These are phyloP conservation scores for Drosophila mauritiana DNA, from an alignment of 1,140 invertebrate species.

Conservation along the genomic window DNA sequence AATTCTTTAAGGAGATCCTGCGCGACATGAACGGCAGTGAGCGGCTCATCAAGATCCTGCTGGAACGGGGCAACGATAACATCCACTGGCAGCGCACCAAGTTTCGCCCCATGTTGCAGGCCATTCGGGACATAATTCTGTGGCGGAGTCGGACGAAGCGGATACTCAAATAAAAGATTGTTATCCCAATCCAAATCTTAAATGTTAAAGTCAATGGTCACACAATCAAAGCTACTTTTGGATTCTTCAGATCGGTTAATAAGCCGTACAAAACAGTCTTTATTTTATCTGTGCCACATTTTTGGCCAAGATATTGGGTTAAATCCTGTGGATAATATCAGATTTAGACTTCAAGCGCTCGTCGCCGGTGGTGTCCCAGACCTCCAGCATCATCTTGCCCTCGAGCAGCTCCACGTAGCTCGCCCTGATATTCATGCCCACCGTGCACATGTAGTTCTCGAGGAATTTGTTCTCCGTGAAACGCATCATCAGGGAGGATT, in stretches of 20 bases:
- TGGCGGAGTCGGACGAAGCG: neutral
- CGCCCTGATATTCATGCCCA: slow-evolving; percentile 37
- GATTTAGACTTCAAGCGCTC: slow-evolving; percentile 32
- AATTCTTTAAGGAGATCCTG: neutral
- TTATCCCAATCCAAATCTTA: neutral
- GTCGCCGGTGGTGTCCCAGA: slow-evolving; percentile 56
- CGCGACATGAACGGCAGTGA: neutral
- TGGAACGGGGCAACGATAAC: slow-evolving; percentile 3
- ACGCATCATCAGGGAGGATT: slow-evolving; percentile 37
- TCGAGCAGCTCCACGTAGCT: neutral
- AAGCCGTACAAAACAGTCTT: no score
- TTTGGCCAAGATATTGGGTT: no score
- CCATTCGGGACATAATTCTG: slow-evolving; percentile 2
- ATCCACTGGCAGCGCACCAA: slow-evolving; percentile 10
- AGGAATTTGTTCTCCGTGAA: slow-evolving; percentile 22
- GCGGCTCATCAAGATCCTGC: neutral
- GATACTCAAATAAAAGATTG: no score
- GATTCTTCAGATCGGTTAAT: no score
- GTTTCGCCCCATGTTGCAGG: neutral
- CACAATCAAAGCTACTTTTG: no score
- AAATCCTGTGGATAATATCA: no score
- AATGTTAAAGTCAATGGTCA: neutral
- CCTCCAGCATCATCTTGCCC: slow-evolving; percentile 5
- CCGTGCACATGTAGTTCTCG: slow-evolving; percentile 7
- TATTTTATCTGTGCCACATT: no score